Percentiles rank a stretch among this genome's conserved stretches.
Evolutionary conservation across 2,113 vertebrate species (phyloP).

Genomic region (Recurvirostra avosetta): DNA sequence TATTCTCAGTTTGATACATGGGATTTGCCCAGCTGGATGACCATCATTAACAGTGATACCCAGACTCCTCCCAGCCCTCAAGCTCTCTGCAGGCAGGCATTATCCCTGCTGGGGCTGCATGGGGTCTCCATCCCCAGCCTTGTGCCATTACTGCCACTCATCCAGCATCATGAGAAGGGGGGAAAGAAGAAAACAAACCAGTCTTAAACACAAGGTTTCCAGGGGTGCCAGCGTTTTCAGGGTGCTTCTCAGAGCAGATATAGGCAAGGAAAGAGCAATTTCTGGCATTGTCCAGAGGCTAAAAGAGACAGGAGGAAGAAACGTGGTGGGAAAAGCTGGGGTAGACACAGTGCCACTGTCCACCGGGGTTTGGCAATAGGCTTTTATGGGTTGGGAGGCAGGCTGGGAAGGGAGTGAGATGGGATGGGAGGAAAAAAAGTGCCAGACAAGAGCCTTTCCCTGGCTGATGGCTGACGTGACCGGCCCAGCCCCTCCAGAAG

Average conservation of each 20-base stretch:
- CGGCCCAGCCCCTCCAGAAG: accelerated
- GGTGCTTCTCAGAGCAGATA: neutral
- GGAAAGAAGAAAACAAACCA: neutral
- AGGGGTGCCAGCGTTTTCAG: neutral
- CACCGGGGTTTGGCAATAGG: neutral
- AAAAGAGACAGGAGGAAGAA: neutral
- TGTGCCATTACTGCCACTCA: accelerated
- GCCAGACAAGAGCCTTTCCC: neutral
- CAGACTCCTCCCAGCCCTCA: neutral
- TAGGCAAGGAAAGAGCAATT: neutral
- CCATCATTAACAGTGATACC: neutral
- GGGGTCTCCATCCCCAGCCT: neutral
- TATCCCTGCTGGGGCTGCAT: accelerated
- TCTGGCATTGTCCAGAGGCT: neutral
- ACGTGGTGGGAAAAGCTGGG: neutral
- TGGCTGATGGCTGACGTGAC: accelerated
- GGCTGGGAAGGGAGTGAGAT: neutral
- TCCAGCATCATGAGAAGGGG: neutral
- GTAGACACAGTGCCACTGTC: accelerated
- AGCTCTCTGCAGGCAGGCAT: neutral
- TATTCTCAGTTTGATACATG: neutral
- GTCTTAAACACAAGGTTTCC: neutral
- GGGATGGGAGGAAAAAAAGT: neutral
- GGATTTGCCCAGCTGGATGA: neutral
- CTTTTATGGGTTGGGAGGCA: neutral